Conservation (phyloP, 2,888 invertebrate species). For the Drosophila peninsularis region DNA sequence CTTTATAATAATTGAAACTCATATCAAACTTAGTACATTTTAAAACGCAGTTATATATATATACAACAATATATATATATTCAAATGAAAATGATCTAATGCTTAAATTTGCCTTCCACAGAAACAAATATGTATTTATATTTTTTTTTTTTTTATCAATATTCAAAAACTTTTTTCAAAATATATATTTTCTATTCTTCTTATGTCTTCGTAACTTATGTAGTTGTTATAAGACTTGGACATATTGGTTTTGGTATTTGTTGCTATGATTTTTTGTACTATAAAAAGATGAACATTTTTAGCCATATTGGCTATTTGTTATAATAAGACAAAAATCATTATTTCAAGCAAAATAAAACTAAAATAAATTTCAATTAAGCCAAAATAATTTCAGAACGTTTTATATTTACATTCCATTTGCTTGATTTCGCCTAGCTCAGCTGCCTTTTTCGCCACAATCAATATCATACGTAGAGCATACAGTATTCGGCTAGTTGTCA, state of each 20-base stretch:
- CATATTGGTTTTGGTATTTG: neutral
- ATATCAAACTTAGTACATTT: neutral
- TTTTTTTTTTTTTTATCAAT: neutral
- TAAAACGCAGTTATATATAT: neutral
- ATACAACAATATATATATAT: neutral
- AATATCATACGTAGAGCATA: constrained; percentile 27
- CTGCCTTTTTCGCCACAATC: neutral
- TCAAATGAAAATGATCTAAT: neutral
- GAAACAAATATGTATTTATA: neutral
- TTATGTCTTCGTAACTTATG: neutral
- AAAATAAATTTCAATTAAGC: neutral
- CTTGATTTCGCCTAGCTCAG: neutral
- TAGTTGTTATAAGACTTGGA: neutral
- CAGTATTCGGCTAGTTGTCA: constrained; percentile 24
- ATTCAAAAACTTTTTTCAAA: neutral
- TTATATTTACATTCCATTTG: neutral
- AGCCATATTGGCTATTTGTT: neutral
- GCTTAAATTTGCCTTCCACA: neutral
- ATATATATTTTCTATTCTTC: neutral
- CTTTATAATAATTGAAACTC: neutral
- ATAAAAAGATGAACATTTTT: neutral
- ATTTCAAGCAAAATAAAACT: neutral
- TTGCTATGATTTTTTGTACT: neutral
- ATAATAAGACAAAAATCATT: neutral
- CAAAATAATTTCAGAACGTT: neutral